Base-by-base conservation (phyloP, 92 coral and sea anemone species). In the Phenganax subtilis region DNA sequence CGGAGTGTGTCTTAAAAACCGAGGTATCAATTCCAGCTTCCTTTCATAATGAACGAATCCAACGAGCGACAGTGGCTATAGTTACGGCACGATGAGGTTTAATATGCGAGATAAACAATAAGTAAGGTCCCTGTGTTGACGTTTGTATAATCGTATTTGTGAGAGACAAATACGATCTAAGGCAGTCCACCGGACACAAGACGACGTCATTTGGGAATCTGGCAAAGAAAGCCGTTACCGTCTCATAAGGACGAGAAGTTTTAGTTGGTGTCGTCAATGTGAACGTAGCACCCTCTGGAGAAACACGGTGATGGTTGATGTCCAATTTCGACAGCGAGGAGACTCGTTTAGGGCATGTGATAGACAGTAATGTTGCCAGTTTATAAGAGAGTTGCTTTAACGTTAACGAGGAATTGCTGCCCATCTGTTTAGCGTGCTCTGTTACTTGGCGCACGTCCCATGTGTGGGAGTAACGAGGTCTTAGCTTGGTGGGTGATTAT, bases 211-310 rank as follows among this genome's bases (percentile, higher is more conserved):
- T 58, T 75, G 84, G 80, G 67, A 74, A 86, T 27, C 85, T 52
- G 11, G 83, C n/a, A 47, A 80, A 79, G 64, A 85, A 80, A 56
- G 85, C 83, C 20, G 81, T 51, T 27, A 65, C 83, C 12, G 83
- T 72, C 54, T 86, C 74, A 28, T 75, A 85, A 47, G 89, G 80
- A 67, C 73, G 37, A 37, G 83, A 85, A 67, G 73, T 64, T 82
- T 86, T 86, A 53, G 85, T 86, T 30, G 84, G 89, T 8, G 80
- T 20, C 4, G 84, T 78, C 12, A 87, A 51, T 8, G 85, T 67
- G 57, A 87, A 87, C 12, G 83, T 62, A 55, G 84, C 77, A n/a
- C 89, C 89, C 17, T 87, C 87, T 11, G 85, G 89, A 57, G 55
- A 54, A 25, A 83, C 67, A 10, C 83, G 54, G 53, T 67, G 57